These are phyloP conservation scores for Resseliella maxima DNA, from an alignment of 2,888 invertebrate species.

Conservation along the genomic window DNA sequence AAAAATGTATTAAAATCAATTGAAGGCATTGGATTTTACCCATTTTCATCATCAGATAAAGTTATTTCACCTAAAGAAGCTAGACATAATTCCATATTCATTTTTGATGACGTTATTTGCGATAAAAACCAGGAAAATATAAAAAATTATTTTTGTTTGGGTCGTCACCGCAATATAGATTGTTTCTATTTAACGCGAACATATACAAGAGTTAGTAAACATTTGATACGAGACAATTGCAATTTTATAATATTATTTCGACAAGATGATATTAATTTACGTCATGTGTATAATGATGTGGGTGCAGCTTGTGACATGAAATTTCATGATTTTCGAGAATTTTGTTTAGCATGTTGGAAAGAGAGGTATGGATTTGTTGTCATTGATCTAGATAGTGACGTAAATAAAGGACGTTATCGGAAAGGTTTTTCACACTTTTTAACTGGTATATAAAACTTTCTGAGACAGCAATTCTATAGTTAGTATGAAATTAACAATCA, in stretches of 20 bases:
- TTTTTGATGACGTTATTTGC: constrained; percentile 65
- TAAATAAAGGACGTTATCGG: constrained; percentile 62
- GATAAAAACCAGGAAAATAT: constrained; percentile 63
- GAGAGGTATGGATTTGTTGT: constrained; percentile 62
- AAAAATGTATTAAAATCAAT: constrained; percentile 8
- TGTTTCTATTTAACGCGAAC: constrained; percentile 64
- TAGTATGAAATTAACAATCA: background rate
- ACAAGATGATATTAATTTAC: constrained; percentile 64
- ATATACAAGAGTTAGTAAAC: constrained; percentile 64
- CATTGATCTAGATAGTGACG: constrained; percentile 61
- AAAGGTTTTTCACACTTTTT: constrained; percentile 60
- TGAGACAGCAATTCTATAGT: background rate
- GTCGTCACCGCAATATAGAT: constrained; percentile 63
- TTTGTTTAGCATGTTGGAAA: constrained; percentile 63
- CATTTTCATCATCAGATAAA: constrained; percentile 55
- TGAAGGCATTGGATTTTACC: constrained; percentile 56
- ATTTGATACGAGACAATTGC: constrained; percentile 63
- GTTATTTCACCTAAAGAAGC: constrained; percentile 58
- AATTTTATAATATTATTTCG: constrained; percentile 64
- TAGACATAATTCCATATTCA: constrained; percentile 62
- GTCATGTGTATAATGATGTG: constrained; percentile 60
- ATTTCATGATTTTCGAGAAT: constrained; percentile 61
- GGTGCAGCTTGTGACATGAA: constrained; percentile 59
- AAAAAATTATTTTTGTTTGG: constrained; percentile 62
- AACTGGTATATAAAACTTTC: too few relatives aligned